These are phyloP conservation scores for Bombus cullumanus DNA, from an alignment of 1,140 invertebrate species.

Conservation along the genomic window DNA sequence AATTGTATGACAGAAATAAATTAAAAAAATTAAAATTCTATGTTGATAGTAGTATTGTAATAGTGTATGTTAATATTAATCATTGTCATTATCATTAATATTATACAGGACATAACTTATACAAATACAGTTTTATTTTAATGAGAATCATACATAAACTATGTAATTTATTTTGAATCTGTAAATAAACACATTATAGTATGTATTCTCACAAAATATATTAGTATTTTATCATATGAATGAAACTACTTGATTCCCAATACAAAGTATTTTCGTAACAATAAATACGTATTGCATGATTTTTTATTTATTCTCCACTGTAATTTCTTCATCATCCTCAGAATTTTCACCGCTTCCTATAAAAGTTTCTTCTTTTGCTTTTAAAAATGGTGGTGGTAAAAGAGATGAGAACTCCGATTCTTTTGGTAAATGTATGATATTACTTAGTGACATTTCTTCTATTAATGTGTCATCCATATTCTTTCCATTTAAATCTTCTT, in stretches of 20 bases:
- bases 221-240: neutral
- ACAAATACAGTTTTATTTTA: slow-evolving; percentile 9
- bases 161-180: slow-evolving; percentile 28
- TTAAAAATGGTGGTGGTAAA: slow-evolving; percentile 58
- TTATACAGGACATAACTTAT: neutral
- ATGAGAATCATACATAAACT: neutral
- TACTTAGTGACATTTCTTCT: slow-evolving; percentile 34
- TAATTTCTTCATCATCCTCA: slow-evolving; percentile 68
- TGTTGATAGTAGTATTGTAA: slow-evolving; percentile 20
- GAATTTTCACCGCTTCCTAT: slow-evolving; percentile 80
- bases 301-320: neutral
- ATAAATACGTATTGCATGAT: neutral
- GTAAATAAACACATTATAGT: slow-evolving; percentile 36
- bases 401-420: slow-evolving; percentile 7
- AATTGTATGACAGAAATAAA: slow-evolving; percentile 19
- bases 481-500: neutral
- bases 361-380: slow-evolving; percentile 76
- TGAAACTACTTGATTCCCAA: neutral
- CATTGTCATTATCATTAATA: slow-evolving; percentile 9
- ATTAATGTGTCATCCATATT: neutral
- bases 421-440: slow-evolving; percentile 20
- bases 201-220: neutral
- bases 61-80: neutral
- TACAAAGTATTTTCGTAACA: neutral
- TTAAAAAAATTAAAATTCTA: neutral